These are phyloP conservation scores for Eumaeus atala DNA, from an alignment of 1,140 invertebrate species.

Conservation along the genomic window DNA sequence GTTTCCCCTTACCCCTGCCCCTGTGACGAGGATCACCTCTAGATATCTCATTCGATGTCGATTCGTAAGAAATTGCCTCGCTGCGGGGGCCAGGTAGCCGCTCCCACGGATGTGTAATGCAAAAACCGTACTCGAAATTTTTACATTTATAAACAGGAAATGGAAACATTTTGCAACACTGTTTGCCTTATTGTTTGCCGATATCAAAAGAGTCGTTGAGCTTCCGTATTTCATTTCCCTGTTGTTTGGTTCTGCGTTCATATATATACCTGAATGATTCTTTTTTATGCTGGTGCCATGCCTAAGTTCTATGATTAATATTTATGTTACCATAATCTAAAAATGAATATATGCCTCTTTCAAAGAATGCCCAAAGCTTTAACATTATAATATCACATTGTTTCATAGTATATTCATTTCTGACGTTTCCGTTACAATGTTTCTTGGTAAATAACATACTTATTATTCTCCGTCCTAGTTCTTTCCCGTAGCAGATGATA, in stretches of 20 bases:
- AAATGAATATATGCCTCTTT: too few relatives aligned
- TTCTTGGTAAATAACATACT: too few relatives aligned
- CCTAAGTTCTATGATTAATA: too few relatives aligned
- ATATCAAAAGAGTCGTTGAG: constrained; percentile 10
- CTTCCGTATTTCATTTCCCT: constrained; percentile 25
- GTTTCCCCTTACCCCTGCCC: constrained; percentile 31
- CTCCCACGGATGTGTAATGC: constrained; percentile 62
- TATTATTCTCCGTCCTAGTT: too few relatives aligned
- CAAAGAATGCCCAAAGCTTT: too few relatives aligned
- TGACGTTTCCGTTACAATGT: too few relatives aligned
- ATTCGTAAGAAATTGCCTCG: constrained; percentile 67
- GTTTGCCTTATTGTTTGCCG: constrained; percentile 15
- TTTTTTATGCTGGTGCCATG: constrained; percentile 23
- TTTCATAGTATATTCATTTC: too few relatives aligned
- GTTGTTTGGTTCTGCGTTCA: constrained; percentile 14
- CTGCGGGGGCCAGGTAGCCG: constrained; percentile 63
- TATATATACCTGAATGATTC: constrained; percentile 43
- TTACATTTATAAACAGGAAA: constrained; percentile 63
- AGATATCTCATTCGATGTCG: constrained; percentile 67
- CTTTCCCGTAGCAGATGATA: too few relatives aligned
- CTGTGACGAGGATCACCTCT: constrained; percentile 40
- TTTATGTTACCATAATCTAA: too few relatives aligned
- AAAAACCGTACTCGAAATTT: constrained; percentile 59
- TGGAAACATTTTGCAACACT: constrained; percentile 57
- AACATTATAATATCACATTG: too few relatives aligned